These are phyloP conservation scores for Saxidomus purpurata DNA, from an alignment of 1,140 invertebrate species.

Conservation along the genomic window DNA sequence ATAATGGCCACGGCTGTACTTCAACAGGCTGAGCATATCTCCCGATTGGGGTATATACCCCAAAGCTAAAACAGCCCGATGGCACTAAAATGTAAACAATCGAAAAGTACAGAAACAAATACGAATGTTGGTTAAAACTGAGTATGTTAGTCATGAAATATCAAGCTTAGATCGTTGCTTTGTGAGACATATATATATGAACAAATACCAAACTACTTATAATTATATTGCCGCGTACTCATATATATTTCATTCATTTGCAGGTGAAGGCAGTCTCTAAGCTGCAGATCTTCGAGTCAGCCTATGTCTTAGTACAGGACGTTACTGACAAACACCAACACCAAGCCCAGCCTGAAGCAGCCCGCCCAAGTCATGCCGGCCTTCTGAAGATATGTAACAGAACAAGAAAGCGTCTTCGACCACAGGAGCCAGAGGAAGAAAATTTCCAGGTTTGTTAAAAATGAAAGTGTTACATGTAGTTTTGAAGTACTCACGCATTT, in stretches of 20 bases:
- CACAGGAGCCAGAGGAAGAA: background rate
- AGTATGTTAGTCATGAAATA: background rate
- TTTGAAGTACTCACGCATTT: no score
- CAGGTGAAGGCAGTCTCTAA: background rate
- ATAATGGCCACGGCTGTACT: no score
- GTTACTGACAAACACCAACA: background rate
- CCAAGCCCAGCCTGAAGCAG: background rate
- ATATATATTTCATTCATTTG: background rate
- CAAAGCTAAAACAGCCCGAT: no score
- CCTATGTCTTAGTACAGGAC: background rate
- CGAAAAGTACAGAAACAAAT: background rate
- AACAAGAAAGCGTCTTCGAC: background rate
- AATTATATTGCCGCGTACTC: background rate
- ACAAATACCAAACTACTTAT: background rate
- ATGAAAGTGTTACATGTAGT: no score
- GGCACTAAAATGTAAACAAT: background rate
- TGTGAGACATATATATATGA: background rate
- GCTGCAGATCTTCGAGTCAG: background rate
- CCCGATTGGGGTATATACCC: no score
- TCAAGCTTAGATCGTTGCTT: background rate
- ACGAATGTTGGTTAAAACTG: background rate
- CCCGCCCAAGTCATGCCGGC: background rate
- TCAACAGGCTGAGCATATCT: no score
- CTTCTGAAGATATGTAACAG: conserved; percentile 4
- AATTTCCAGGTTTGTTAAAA: background rate